A percentile compares a stretch with the other conserved stretches of the same genome.
Evolutionary conservation across 2,113 vertebrate species (phyloP).

Genomic region (Pelvicachromis taeniatus): DNA sequence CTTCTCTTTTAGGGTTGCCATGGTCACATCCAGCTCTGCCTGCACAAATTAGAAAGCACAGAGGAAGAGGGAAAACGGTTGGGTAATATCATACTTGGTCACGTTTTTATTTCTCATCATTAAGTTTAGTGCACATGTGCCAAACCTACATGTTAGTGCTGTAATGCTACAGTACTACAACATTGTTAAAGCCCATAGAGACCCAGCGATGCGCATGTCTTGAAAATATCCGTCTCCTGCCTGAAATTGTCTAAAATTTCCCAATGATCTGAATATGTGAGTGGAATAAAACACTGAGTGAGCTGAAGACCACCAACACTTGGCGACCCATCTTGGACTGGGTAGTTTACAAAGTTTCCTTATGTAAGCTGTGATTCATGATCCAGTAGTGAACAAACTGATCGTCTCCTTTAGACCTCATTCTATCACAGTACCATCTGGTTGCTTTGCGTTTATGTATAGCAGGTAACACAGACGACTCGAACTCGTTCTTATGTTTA

Average conservation of each 20-base stretch:
- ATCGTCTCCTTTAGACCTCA: background rate
- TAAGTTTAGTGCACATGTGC: background rate
- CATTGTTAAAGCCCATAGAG: background rate
- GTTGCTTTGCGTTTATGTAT: background rate
- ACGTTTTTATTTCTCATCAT: background rate
- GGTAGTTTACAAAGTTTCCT: background rate
- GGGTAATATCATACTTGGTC: fast-evolving
- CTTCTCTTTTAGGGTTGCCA: slow-evolving; percentile 77
- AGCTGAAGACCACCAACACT: background rate
- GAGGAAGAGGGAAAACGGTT: background rate
- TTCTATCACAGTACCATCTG: background rate
- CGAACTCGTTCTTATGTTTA: background rate
- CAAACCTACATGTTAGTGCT: background rate
- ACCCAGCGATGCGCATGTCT: background rate
- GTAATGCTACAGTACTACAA: background rate
- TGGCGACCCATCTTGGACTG: background rate
- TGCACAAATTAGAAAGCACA: slow-evolving; percentile 19
- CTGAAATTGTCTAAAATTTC: background rate
- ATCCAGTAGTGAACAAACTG: background rate
- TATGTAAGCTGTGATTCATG: background rate
- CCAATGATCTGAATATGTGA: background rate
- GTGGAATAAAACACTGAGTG: background rate
- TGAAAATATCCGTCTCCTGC: background rate
- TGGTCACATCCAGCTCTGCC: slow-evolving; percentile 79
- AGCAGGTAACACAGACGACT: background rate